phyloP scores from a whole-genome alignment of 1,140 invertebrate genomes.

The Meloidogyne exigua region DNA sequence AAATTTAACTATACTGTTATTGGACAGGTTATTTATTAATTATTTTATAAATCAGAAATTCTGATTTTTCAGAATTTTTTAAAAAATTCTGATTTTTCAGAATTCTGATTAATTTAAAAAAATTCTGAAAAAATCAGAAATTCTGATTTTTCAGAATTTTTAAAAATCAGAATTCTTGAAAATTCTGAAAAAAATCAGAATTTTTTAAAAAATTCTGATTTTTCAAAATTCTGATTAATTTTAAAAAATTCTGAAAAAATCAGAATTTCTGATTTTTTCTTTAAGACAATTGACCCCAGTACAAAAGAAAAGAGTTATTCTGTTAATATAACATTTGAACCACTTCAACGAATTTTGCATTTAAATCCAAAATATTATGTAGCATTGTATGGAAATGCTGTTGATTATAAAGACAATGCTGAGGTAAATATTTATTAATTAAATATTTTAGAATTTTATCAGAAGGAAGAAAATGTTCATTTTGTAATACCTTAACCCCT shows the following conservation, averaged over 20 bases:
- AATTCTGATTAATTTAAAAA: background rate
- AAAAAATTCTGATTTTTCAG: too few relatives aligned
- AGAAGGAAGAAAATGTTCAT: too few relatives aligned
- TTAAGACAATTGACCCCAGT: conserved; percentile 27
- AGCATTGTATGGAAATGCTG: conserved; percentile 55
- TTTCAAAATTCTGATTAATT: too few relatives aligned
- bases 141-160: too few relatives aligned
- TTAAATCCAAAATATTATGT: conserved; percentile 53
- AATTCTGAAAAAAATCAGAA: background rate
- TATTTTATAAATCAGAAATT: conserved; percentile 2
- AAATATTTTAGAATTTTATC: too few relatives aligned
- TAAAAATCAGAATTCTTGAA: background rate
- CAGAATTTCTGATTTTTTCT: background rate
- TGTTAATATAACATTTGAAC: conserved; percentile 55
- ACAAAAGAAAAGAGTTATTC: conserved; percentile 36
- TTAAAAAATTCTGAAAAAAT: background rate
- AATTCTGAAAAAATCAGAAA: background rate
- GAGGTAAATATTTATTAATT: conserved; percentile 18
- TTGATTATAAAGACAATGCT: conserved; percentile 25
- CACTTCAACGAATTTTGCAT: conserved; percentile 32
- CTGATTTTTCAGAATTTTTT: background rate
- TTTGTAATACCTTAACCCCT: too few relatives aligned
- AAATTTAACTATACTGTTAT: conserved; percentile 39
- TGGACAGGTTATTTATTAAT: conserved; percentile 8
- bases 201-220: background rate